These are phyloP conservation scores for Idaea aversata DNA, from an alignment of 2,888 invertebrate genomes.

Conservation along the genomic window DNA sequence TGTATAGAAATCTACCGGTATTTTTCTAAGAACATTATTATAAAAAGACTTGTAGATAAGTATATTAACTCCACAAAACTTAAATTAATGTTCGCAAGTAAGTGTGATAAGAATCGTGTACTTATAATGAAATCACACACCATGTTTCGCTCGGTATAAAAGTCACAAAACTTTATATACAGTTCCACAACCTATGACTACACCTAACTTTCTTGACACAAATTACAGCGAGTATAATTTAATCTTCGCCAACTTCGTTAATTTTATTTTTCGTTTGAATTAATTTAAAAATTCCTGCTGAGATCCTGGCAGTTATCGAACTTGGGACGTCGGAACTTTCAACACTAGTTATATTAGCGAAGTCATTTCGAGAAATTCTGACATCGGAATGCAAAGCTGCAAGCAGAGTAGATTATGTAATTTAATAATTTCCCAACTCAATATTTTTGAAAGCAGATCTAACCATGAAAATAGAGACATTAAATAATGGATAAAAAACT, in stretches of 20 bases:
- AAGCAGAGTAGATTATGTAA: constrained; percentile 11
- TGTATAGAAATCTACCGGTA: neutral
- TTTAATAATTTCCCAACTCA: neutral
- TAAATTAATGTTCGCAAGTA: neutral
- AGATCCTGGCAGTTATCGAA: constrained; percentile 72
- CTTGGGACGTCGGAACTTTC: constrained; percentile 65
- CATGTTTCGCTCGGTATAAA: neutral
- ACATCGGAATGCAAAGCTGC: constrained; percentile 43
- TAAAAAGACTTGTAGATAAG: too few species aligned
- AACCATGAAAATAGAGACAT: too few species aligned
- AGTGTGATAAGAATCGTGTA: neutral
- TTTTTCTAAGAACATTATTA: neutral
- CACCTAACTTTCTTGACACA: constrained; percentile 67
- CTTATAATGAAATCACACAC: neutral
- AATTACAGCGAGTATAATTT: constrained; percentile 72
- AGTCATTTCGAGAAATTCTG: constrained; percentile 61
- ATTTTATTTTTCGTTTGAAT: constrained; percentile 77
- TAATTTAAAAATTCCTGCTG: constrained; percentile 75
- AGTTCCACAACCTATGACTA: constrained; percentile 25
- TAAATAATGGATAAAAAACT: too few species aligned
- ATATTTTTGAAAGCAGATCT: neutral
- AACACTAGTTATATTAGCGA: constrained; percentile 67
- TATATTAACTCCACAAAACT: neutral
- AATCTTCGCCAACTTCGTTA: constrained; percentile 70
- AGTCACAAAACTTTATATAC: neutral